phyloP scores from a whole-genome alignment of 2,797 vertebrate genomes.

The Bufotes viridis region DNA sequence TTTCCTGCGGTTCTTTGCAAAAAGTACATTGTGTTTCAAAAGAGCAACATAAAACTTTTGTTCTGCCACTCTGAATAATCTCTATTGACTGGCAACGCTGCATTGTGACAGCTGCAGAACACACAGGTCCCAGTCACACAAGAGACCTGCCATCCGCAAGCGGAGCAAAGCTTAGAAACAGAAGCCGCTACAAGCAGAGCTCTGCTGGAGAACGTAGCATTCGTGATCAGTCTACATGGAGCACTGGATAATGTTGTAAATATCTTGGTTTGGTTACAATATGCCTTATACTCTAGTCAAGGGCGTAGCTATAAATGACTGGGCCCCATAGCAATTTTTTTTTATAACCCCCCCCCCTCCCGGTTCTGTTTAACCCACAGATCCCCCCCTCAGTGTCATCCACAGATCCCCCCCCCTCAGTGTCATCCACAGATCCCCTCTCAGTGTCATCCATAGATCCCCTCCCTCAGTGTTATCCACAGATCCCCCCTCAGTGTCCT shows the following conservation, averaged over 20 bases:
- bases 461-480: too few species aligned
- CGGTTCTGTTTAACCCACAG: too few species aligned
- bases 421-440: too few species aligned
- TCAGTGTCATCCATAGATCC: too few species aligned
- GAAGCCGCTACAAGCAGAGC: background rate
- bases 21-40: background rate
- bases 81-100: conserved; percentile 1
- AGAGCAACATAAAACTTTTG: background rate
- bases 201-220: background rate
- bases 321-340: too few species aligned
- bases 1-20: background rate
- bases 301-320: too few species aligned
- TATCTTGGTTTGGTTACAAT: background rate
- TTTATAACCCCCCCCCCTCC: too few species aligned
- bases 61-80: conserved; percentile 3
- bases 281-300: background rate
- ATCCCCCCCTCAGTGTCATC: too few species aligned
- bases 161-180: background rate
- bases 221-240: background rate
- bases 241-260: background rate
- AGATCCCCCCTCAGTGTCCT: too few species aligned
- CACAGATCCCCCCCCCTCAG: too few species aligned
- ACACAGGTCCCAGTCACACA: background rate
- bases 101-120: background rate
- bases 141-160: background rate